Base-by-base conservation (phyloP, 2,113 vertebrate genomes). In the Dicrurus megarhynchus region DNA sequence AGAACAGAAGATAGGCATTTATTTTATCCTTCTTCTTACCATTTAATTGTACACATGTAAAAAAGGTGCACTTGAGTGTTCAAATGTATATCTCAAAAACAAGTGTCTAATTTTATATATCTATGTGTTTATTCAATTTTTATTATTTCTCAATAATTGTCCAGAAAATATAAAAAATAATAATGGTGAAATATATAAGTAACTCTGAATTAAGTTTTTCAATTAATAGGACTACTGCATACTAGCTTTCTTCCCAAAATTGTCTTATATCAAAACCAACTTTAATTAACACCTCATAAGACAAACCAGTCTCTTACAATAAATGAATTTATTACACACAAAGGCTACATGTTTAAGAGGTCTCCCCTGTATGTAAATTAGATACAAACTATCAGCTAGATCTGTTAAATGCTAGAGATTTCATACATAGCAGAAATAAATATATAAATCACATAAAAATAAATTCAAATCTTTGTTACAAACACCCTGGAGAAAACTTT, bases 361-460 rank as follows among this genome's bases (percentile, higher is more conserved):
- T 82, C 70, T 96, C 78, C 64, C 83, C 79, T 95, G n/a, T 93
- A 95, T 87, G 77, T 37, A 95, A 95, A 95, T 70, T 65, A 88
- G 71, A 56, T 30, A 44, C 22, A 73, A 97, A 37, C 59, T 57
- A 84, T 64, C 21, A 80, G 74, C 50, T 76, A 71, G 30, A 77
- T 55, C 52, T 78, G 35, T 57, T 95, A 97, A 95, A 95, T 70
- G 53, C 70, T 79, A 56, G 61, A 79, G 67, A 93, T 90, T 82
- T 79, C 68, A 59, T 95, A 80, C 14, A 52, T 78, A 37, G 89
- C 33, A 35, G 67, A 97, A 97, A 97, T 95, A 97, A 95, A 97
- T 93, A 98, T 97, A 97, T 93, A 98, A 97, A 98, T 96, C 84
- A 88, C 85, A 97, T 91, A 93, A 96, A 86, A 97, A 96, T 98